phyloP scores from a whole-genome alignment of 1,140 invertebrate genomes.

The Micrasema longulum region DNA sequence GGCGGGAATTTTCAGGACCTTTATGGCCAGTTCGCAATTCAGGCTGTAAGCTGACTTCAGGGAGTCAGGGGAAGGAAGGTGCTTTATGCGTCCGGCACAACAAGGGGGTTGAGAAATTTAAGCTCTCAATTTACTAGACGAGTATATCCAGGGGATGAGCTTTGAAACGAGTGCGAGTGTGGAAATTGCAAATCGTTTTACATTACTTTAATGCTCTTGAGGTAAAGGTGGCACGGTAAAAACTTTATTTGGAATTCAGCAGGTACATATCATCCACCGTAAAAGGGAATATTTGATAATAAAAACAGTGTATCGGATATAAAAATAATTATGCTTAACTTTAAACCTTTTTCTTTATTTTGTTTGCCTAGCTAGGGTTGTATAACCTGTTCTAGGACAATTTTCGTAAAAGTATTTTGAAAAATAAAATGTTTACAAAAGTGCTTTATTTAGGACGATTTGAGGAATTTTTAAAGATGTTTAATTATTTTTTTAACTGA shows the following conservation, averaged over 20 bases:
- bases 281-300: too few relatives aligned
- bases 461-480: too few relatives aligned
- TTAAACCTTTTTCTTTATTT: too few relatives aligned
- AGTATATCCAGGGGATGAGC: conserved; percentile 10
- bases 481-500: too few relatives aligned
- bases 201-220: conserved; percentile 27
- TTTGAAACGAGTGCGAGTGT: conserved; percentile 16
- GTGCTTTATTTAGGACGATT: too few relatives aligned
- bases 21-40: conserved; percentile 43
- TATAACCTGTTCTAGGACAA: too few relatives aligned
- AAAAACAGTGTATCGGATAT: too few relatives aligned
- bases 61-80: conserved; percentile 25
- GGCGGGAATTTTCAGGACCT: conserved; percentile 34
- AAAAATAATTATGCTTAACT: too few relatives aligned
- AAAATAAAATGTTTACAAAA: too few relatives aligned
- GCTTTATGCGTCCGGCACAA: conserved; percentile 37
- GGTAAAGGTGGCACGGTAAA: neutral
- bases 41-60: conserved; percentile 35
- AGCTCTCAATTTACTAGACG: conserved; percentile 26
- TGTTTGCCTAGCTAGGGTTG: too few relatives aligned
- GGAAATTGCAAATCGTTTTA: conserved; percentile 35
- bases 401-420: too few relatives aligned
- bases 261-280: neutral
- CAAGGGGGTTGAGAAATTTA: conserved; percentile 22
- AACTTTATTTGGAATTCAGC: neutral